phyloP scores from a whole-genome alignment of 2,888 invertebrate species.

The Amblyteles armatorius region DNA sequence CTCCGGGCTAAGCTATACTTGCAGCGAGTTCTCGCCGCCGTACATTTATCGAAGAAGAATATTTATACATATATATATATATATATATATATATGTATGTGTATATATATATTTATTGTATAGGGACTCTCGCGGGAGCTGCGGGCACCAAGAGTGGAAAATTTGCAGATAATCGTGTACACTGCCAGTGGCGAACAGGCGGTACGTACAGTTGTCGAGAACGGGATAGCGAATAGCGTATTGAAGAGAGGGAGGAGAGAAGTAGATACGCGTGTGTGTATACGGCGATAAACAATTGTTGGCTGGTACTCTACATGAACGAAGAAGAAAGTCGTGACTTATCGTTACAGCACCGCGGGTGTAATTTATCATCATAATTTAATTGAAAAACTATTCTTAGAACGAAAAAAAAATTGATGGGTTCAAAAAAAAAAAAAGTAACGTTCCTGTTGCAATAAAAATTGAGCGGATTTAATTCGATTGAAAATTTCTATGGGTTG shows the following conservation, averaged over 20 bases:
- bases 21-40: slow-evolving; percentile 18
- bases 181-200: slow-evolving; percentile 5
- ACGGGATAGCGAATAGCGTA: slow-evolving; percentile 17
- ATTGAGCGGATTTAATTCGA: background rate
- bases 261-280: background rate
- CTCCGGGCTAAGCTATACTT: slow-evolving; percentile 25
- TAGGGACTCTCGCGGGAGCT: slow-evolving; percentile 2
- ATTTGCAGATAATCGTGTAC: slow-evolving; percentile 15
- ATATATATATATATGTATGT: background rate
- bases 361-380: slow-evolving; percentile 1
- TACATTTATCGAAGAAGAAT: slow-evolving; percentile 38
- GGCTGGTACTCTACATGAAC: background rate
- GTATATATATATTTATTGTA: background rate
- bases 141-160: slow-evolving; percentile 25
- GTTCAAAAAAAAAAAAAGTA: background rate
- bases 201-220: background rate
- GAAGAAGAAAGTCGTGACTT: slow-evolving; percentile 10
- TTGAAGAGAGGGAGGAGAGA: background rate
- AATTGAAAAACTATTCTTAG: background rate
- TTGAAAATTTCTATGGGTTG: background rate
- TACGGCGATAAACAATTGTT: slow-evolving; percentile 5
- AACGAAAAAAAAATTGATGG: background rate
- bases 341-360: slow-evolving; percentile 1
- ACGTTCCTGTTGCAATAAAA: background rate
- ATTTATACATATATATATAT: slow-evolving; percentile 3